These are phyloP conservation scores for Brachionus sp. DNA, from an alignment of 1,140 invertebrate genomes.

Conservation along the genomic window DNA sequence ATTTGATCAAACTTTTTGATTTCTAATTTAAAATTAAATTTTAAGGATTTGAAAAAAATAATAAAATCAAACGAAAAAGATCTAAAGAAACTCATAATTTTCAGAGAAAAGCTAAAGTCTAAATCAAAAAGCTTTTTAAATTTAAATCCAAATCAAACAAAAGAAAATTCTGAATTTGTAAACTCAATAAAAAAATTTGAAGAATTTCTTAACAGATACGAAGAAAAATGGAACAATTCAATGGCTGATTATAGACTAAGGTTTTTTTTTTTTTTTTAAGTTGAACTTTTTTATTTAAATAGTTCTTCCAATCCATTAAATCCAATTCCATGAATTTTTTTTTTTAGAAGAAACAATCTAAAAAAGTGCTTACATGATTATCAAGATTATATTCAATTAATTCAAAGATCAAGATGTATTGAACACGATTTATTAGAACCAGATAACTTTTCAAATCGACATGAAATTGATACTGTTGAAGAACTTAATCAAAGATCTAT, in stretches of 20 bases:
- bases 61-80: neutral
- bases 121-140: neutral
- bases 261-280: neutral
- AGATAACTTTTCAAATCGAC: neutral
- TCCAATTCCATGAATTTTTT: no score
- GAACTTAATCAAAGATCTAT: neutral
- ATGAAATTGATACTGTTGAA: neutral
- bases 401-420: neutral
- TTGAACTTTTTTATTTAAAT: neutral
- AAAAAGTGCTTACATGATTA: neutral
- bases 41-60: neutral
- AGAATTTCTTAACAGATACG: neutral
- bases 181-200: neutral
- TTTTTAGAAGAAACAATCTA: neutral
- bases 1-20: neutral
- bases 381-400: neutral
- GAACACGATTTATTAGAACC: neutral
- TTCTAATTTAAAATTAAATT: neutral
- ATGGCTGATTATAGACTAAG: neutral
- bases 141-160: neutral
- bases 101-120: neutral
- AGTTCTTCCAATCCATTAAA: no score
- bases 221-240: neutral
- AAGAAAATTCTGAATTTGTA: neutral
- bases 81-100: neutral